phyloP scores from a whole-genome alignment of 2,113 vertebrate species.

The Hippolais icterina region DNA sequence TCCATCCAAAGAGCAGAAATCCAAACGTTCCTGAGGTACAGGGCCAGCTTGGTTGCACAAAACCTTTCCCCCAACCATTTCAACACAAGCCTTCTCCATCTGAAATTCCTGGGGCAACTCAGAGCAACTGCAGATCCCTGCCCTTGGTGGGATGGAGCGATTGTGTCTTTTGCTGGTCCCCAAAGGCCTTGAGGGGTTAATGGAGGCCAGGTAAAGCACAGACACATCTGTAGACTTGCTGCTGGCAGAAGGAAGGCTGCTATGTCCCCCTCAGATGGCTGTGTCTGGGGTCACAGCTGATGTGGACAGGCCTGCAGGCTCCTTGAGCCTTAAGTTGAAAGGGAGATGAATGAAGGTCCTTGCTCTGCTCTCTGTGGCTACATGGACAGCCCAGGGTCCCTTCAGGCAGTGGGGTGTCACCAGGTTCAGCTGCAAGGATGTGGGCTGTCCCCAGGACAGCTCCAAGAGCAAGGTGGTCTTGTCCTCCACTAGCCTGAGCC shows the following conservation, averaged over 20 bases:
- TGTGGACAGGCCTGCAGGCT: background rate
- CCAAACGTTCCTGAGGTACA: background rate
- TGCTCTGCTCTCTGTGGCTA: background rate
- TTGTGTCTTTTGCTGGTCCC: background rate
- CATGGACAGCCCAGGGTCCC: background rate
- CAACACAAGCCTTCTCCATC: background rate
- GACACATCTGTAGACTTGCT: background rate
- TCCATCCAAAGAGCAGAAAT: background rate
- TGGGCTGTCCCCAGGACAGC: background rate
- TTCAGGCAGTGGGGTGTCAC: background rate
- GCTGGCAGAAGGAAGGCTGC: background rate
- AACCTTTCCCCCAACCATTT: background rate
- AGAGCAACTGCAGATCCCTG: background rate
- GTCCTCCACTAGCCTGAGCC: background rate
- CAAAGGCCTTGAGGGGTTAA: background rate
- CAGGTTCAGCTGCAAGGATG: background rate
- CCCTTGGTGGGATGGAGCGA: background rate
- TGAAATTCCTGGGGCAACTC: background rate
- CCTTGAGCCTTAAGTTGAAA: background rate
- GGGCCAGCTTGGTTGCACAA: rapidly evolving
- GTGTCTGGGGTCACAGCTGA: background rate
- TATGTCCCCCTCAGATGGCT: background rate
- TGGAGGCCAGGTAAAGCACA: background rate
- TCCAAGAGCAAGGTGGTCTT: background rate
- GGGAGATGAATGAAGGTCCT: background rate